Base-by-base conservation (phyloP, 2,888 invertebrate species). In the Notodonta dromedarius region DNA sequence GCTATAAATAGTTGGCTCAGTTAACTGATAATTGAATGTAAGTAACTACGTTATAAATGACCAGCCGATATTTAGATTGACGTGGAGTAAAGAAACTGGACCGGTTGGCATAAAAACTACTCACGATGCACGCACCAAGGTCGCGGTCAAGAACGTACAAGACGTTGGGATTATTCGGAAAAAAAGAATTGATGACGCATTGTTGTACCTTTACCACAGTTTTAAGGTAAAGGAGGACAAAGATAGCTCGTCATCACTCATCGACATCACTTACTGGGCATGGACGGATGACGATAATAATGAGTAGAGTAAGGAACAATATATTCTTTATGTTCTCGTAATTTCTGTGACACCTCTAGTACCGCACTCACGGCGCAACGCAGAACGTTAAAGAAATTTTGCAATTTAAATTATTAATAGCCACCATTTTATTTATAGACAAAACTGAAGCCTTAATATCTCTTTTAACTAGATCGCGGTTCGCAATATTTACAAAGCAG, bases 141-240 rank as follows among this genome's bases (percentile, higher is more conserved):
- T 76, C 79, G 74, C 73, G 74, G 77, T 79, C 78, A 79, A 79
- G 69, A 73, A 58, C 69, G 60, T 53, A 48, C 58, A 51, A 63
- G 66, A 66, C 70, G 74, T 67, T 65, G 58, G 58, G 57, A 32
- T 48, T 52, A 44, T 51, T 16, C 39, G 61, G 32, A 46, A 46
- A 56, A 24, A 46, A 46, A 5, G 6, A n/a, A 13, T n/a, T 46
- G 0, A 5, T 46, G n/a, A 46, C 46, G 13, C n/a, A n/a, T 6
- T n/a, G 5, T 46, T 46, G n/a, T n/a, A 4, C n/a, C n/a, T n/a
- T 5, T n/a, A 46, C n/a, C n/a, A n/a, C n/a, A 13, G 46, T n/a
- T 46, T 9, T n/a, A 46, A 1, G 6, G n/a, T 11, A n/a, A 42
- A 46, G 13, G n/a, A 44, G 12, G 24, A 24, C 24, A 24, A n/a